These are phyloP conservation scores for Drosophila dives DNA, from an alignment of 2,888 invertebrate species.

Conservation along the genomic window DNA sequence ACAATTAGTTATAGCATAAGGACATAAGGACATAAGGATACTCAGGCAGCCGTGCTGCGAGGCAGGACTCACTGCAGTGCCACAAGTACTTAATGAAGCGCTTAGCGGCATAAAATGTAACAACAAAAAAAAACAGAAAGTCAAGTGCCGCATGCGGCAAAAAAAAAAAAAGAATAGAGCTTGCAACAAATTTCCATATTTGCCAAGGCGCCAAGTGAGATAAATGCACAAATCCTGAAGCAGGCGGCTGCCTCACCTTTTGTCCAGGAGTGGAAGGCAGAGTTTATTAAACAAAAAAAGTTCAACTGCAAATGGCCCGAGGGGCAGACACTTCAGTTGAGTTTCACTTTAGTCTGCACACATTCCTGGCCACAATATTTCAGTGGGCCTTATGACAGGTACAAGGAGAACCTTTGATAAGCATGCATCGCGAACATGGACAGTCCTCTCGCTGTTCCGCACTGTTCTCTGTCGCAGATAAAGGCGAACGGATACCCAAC, in stretches of 20 bases:
- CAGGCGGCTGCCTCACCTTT: constrained; percentile 17
- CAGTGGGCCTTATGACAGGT: constrained; percentile 78
- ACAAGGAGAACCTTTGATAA: constrained; percentile 69
- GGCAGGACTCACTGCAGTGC: constrained; percentile 48
- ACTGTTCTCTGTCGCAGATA: constrained; percentile 59
- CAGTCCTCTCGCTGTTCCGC: constrained; percentile 21
- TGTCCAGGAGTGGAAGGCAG: constrained; percentile 28
- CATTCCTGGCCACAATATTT: constrained; percentile 68
- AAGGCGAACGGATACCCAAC: constrained; percentile 28
- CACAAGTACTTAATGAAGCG: constrained; percentile 78
- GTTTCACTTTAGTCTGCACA: constrained; percentile 12
- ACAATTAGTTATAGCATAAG: constrained; percentile 78
- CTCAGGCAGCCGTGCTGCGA: constrained; percentile 30
- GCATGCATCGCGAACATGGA: constrained; percentile 61
- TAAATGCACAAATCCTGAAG: constrained; percentile 69
- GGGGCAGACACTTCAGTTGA: constrained; percentile 24
- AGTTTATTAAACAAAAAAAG: constrained; percentile 53
- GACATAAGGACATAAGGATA: constrained; percentile 62
- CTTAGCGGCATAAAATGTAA: constrained; percentile 46
- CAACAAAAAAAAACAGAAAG: constrained; percentile 12
- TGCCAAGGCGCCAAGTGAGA: constrained; percentile 68
- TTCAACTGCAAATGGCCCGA: constrained; percentile 43
- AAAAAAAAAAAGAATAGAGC: constrained; percentile 8
- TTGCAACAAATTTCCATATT: constrained; percentile 67
- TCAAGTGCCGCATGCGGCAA: constrained; percentile 18